Evolutionary conservation across 2,113 vertebrate genomes (phyloP).

Genomic region (Bubo bubo): DNA sequence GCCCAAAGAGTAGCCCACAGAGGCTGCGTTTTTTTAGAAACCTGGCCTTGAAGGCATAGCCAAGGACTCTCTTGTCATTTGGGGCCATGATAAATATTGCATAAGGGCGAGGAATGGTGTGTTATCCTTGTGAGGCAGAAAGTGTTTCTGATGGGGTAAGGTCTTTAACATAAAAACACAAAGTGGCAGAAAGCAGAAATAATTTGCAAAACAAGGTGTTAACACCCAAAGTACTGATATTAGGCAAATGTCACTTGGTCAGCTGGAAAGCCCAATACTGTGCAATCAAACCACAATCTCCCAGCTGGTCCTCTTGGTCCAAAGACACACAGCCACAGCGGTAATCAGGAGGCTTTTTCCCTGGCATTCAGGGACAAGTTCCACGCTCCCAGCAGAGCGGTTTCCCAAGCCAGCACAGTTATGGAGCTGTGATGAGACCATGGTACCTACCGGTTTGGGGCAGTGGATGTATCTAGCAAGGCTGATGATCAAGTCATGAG

Average conservation of each 20-base stretch:
- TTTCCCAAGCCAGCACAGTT: not conserved
- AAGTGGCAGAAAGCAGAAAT: not conserved
- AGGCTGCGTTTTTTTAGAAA: not conserved
- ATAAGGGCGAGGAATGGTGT: not conserved
- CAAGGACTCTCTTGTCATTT: not conserved
- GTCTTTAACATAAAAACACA: not conserved
- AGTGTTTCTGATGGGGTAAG: not conserved
- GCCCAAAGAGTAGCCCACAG: not conserved
- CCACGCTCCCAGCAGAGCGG: accelerated
- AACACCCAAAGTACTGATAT: not conserved
- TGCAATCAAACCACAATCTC: not conserved
- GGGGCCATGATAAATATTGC: not conserved
- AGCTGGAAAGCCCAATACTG: not conserved
- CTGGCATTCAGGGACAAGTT: not conserved
- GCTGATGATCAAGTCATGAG: constrained; percentile 97
- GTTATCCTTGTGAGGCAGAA: not conserved
- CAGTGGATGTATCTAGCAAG: constrained; percentile 95
- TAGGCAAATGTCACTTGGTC: accelerated
- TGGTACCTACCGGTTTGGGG: constrained; percentile 86
- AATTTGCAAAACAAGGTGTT: not conserved
- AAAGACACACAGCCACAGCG: not conserved
- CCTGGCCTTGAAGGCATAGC: not conserved
- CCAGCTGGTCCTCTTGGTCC: not conserved
- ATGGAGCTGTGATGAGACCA: accelerated
- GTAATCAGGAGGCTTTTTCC: not conserved